phyloP scores from a whole-genome alignment of 2,797 vertebrate genomes.

The Acrocephalus scirpaceus region DNA sequence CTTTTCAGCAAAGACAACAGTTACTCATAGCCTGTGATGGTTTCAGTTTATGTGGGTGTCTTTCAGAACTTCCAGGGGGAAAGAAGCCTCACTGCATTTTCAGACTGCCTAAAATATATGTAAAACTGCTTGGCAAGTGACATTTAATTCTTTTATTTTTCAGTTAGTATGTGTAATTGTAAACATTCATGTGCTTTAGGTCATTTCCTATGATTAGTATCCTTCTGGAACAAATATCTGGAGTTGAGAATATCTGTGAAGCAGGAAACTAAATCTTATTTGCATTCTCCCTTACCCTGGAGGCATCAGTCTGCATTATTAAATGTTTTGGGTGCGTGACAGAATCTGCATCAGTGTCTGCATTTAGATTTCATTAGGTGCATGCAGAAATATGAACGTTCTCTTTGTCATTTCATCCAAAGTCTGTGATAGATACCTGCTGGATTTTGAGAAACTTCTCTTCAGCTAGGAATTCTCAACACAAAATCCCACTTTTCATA shows the following conservation, averaged over 20 bases:
- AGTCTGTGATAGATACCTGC: neutral
- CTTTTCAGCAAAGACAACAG: neutral
- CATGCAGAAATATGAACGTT: neutral
- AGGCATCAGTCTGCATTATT: conserved; percentile 3
- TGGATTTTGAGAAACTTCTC: neutral
- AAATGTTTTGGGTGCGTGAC: neutral
- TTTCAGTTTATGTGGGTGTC: neutral
- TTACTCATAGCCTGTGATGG: rapidly evolving
- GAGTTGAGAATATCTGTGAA: conserved; percentile 41
- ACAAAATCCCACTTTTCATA: neutral
- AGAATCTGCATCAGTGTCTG: neutral
- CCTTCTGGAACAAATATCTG: conserved; percentile 49
- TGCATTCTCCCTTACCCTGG: conserved; percentile 24
- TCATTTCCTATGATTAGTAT: conserved; percentile 37
- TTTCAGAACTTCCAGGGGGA: neutral
- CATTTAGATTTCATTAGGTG: conserved; percentile 7
- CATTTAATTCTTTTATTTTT: neutral
- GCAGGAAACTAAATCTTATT: conserved; percentile 19
- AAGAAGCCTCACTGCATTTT: neutral
- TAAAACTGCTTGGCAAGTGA: neutral
- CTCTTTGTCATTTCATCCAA: neutral
- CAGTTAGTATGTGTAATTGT: neutral
- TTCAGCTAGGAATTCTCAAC: neutral
- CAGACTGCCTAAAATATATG: neutral
- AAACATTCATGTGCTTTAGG: neutral